Conservation (phyloP, 2,113 vertebrate genomes). For the Protobothrops flavoviridis region DNA sequence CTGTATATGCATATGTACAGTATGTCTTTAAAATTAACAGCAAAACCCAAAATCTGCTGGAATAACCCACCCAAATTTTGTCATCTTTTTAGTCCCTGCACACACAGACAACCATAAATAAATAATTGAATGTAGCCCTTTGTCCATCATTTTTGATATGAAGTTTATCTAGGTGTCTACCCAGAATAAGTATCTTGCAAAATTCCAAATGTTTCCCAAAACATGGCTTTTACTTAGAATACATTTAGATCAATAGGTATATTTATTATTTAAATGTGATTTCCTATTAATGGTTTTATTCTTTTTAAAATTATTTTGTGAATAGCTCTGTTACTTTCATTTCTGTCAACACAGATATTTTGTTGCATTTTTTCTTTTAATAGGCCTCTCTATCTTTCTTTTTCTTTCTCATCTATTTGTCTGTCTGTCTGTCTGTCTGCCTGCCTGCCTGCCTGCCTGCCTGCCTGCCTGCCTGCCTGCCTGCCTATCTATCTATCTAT, state of each 20-base stretch:
- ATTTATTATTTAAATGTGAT: background rate
- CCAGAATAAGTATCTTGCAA: background rate
- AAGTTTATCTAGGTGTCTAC: background rate
- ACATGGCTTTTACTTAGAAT: background rate
- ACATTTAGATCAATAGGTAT: background rate
- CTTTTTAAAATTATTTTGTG: background rate
- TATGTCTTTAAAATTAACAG: background rate
- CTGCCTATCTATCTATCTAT: too few species aligned
- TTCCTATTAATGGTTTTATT: background rate
- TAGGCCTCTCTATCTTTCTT: too few species aligned
- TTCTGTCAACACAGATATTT: background rate
- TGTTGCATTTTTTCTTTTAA: background rate
- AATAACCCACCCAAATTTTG: background rate
- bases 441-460: too few species aligned
- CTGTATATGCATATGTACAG: background rate
- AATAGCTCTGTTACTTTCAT: background rate
- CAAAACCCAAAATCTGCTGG: background rate
- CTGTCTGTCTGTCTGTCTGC: too few species aligned
- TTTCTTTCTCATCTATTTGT: too few species aligned
- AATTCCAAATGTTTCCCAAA: background rate
- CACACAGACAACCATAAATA: background rate
- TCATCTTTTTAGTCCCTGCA: background rate
- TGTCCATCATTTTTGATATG: background rate
- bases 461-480: too few species aligned
- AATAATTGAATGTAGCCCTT: background rate